Evolutionary conservation across 2,888 invertebrate genomes (phyloP), one percentile per base, ranked within the genome.

Genomic region (Oxytorus armatus): DNA sequence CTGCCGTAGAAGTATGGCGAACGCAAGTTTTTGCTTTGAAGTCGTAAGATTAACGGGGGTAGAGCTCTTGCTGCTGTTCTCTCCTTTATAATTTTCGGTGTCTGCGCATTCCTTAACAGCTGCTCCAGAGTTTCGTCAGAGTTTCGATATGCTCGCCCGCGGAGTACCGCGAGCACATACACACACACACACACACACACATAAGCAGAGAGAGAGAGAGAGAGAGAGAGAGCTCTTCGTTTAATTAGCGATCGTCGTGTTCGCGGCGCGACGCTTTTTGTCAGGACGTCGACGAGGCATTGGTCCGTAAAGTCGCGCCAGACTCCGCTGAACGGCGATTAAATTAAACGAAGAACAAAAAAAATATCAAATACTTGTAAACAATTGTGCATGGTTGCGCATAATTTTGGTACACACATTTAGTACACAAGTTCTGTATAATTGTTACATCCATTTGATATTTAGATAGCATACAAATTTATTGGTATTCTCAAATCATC

Each of bases 1-100:
- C 53, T 70, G 29, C 49, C 63, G 57, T 16, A 65, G 74, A 72
- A 81, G 70, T 69, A 69, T 73, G 53, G 79, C 84, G 85, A 82
- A 85, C 83, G 78, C 82, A 84, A 83, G 86, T 89, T 90, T 89
- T 88, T 86, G 83, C 89, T 91, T 90, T 90, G 89, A 90, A 85
- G 89, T 89, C 81, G 85, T 83, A 88, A 89, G 89, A 88, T 85
- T 84, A 86, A 86, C 86, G 87, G 83, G 85, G 82, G 44, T 65
- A 65, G 25, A 61, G 72, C 72, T 42, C 63, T 51, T 18, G 63
- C 51, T 74, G 53, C 65, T 44, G n/a, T n/a, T n/a, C 63, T 51
- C 74, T 85, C 86, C 87, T 88, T 74, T 86, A 85, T 88, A 87
- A 88, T 89, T 90, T 88, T 85, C 85, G 80, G 83, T 81, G 87